These are phyloP conservation scores for Phenganax marumi DNA, from an alignment of 92 coral and sea anemone genomes.

Conservation along the genomic window DNA sequence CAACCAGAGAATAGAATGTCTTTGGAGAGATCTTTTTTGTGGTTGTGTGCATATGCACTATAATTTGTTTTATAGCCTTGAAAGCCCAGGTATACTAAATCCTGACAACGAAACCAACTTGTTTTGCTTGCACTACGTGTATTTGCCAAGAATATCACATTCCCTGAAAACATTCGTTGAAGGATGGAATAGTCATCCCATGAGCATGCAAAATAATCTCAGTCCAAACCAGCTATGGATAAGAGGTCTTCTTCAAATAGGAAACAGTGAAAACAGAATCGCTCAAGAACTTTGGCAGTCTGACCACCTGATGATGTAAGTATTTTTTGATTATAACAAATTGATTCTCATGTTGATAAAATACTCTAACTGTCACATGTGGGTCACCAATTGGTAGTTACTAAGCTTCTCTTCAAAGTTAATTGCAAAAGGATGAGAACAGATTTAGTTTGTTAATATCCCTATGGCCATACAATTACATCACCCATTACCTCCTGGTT, in stretches of 20 bases:
- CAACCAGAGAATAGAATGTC: no score
- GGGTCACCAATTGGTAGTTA: no score
- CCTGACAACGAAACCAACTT: neutral
- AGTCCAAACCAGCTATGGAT: constrained; percentile 14
- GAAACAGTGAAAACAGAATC: neutral
- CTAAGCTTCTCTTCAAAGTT: no score
- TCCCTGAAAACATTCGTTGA: neutral
- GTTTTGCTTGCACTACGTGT: constrained; percentile 1
- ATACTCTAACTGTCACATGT: no score
- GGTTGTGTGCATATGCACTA: constrained; percentile 6
- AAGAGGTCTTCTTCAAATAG: neutral
- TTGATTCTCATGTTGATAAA: no score
- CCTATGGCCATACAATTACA: no score
- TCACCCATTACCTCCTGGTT: no score
- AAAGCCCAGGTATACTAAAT: neutral
- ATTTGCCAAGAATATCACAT: neutral
- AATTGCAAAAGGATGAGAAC: no score
- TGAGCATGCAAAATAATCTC: neutral
- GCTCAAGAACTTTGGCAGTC: constrained; percentile 10
- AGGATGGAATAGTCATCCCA: neutral
- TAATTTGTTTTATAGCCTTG: neutral
- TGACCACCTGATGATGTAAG: no score
- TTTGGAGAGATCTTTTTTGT: neutral
- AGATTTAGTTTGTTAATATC: no score
- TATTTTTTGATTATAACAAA: no score